These are phyloP conservation scores for Troides oblongomaculatus DNA, from an alignment of 2,888 invertebrate species.

Conservation along the genomic window DNA sequence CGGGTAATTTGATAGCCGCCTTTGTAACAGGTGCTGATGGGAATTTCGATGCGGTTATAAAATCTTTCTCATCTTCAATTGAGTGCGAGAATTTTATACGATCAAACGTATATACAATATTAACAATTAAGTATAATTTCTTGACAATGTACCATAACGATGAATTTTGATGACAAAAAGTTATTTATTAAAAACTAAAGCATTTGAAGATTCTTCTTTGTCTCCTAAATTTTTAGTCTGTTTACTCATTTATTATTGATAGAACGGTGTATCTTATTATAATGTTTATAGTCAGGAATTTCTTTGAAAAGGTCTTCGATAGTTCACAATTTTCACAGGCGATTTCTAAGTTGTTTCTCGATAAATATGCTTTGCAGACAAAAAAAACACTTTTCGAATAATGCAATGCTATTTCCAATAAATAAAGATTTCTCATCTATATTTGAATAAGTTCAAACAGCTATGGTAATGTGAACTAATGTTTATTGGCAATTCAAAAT, in stretches of 20 bases:
- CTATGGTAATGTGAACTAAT: conserved; percentile 6
- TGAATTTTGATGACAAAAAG: too few relatives aligned
- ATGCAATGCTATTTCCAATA: conserved; percentile 8
- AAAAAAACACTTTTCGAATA: conserved; percentile 2
- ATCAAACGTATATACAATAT: conserved; percentile 8
- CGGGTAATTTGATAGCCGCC: conserved; percentile 78
- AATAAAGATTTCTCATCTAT: conserved; percentile 1
- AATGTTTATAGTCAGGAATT: too few relatives aligned
- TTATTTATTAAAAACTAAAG: too few relatives aligned
- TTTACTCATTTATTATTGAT: too few relatives aligned
- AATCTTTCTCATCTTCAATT: conserved; percentile 59
- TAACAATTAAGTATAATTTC: not conserved
- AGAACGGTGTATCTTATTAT: too few relatives aligned
- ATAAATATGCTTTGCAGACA: not conserved
- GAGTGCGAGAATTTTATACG: conserved; percentile 53
- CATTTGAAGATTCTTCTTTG: too few relatives aligned
- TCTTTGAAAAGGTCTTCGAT: not conserved
- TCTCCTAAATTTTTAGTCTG: not conserved
- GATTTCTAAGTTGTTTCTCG: not conserved
- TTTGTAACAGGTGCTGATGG: conserved; percentile 80
- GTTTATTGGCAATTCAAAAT: conserved; percentile 14
- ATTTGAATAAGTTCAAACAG: conserved; percentile 6
- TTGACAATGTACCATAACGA: not conserved
- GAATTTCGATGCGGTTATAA: conserved; percentile 74
- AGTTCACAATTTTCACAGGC: not conserved